These are phyloP conservation scores for Malthinus seriepunctatus DNA, from an alignment of 2,888 invertebrate species.

Conservation along the genomic window DNA sequence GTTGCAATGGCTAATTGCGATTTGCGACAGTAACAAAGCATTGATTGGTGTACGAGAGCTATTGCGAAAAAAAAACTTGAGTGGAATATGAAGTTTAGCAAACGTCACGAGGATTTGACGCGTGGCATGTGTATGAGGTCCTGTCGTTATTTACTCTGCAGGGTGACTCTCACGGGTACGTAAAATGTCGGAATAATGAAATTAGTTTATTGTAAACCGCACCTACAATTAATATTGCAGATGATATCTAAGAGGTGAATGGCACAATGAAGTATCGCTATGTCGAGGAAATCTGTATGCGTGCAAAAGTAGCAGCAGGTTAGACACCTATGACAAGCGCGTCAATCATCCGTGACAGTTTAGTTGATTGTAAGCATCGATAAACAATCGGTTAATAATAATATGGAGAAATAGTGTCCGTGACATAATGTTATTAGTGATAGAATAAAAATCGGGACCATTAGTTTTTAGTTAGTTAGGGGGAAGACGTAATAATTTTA, in stretches of 20 bases:
- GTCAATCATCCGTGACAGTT: conserved; percentile 35
- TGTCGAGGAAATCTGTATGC: conserved; percentile 14
- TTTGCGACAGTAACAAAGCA: conserved; percentile 45
- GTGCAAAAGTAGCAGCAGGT: conserved; percentile 30
- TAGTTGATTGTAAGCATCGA: conserved; percentile 38
- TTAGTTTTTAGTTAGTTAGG: conserved; percentile 14
- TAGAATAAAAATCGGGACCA: conserved; percentile 22
- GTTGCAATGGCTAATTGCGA: conserved; percentile 45
- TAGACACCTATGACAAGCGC: conserved; percentile 32
- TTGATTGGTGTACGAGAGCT: conserved; percentile 12
- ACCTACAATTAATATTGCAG: conserved; percentile 8
- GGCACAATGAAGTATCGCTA: conserved; percentile 2
- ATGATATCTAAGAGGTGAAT: conserved; percentile 5
- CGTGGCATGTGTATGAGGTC: conserved; percentile 23
- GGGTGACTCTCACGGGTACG: not conserved
- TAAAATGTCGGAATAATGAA: not conserved
- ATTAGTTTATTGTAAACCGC: conserved; percentile 5
- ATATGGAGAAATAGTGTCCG: conserved; percentile 26
- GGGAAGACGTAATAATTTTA: conserved; percentile 36
- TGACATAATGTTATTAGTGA: conserved; percentile 32
- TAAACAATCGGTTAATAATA: conserved; percentile 32
- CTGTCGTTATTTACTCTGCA: conserved; percentile 6
- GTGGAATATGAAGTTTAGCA: conserved; percentile 29
- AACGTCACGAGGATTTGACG: conserved; percentile 23
- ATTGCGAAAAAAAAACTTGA: conserved; percentile 17